A percentile compares a stretch with the other conserved stretches of the same genome.
These are phyloP conservation scores for Ganaspis sp. DNA, from an alignment of 1,140 invertebrate species.

Conservation along the genomic window DNA sequence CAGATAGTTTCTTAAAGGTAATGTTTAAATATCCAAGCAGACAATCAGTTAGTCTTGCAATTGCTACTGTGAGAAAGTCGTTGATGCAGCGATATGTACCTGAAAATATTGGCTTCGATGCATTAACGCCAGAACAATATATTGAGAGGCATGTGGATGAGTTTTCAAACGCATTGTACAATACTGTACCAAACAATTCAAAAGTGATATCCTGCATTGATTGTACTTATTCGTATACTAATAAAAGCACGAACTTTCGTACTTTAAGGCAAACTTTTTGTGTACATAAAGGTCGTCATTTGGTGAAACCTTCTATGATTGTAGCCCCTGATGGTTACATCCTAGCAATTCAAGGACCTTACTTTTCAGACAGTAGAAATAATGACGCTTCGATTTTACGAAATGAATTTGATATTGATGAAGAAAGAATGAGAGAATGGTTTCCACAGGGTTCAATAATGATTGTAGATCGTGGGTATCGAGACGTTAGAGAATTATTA, in stretches of 20 bases:
- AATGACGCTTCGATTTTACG: constrained; percentile 3
- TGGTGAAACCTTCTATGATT: not conserved
- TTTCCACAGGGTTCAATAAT: not conserved
- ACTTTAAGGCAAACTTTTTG: not conserved
- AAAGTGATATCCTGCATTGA: not conserved
- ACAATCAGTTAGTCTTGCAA: constrained; percentile 6
- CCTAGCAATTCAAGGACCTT: not conserved
- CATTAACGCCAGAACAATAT: not conserved
- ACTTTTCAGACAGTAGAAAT: constrained; percentile 2
- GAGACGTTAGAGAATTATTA: not conserved
- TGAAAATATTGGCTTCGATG: not conserved
- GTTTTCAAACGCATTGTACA: not conserved
- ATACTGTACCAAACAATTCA: not conserved
- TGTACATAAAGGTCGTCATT: not conserved
- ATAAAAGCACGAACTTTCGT: not conserved
- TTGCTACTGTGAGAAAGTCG: not conserved
- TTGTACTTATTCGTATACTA: not conserved
- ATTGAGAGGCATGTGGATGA: not conserved
- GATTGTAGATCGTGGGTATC: not conserved
- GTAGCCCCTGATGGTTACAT: constrained; percentile 2
- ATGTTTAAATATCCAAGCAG: constrained; percentile 20
- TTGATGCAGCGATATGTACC: not conserved
- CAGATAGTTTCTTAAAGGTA: not conserved
- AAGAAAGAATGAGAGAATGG: not conserved
- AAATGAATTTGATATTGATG: constrained; percentile 12